Evolutionary conservation across 1,140 invertebrate genomes (phyloP), one percentile per base, ranked within the genome.

Genomic region (Dinoponera quadriceps): DNA sequence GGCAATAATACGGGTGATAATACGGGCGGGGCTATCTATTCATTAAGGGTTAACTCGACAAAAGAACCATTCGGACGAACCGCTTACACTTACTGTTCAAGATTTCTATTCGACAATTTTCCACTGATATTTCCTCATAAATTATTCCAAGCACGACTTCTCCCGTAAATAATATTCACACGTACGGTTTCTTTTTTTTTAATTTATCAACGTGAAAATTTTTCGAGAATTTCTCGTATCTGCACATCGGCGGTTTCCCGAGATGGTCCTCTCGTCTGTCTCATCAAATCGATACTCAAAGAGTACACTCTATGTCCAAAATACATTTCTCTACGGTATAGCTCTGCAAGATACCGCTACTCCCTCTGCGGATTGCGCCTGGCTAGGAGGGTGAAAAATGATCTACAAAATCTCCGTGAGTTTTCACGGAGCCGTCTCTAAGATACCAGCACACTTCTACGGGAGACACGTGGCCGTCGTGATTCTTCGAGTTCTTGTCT

Each of bases 291-390:
- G 55, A 38, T 82, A 55, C 1, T 85, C 22, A 59, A 29, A 85
- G 25, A 20, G 33, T 73, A 48, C 22, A 62, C n/a, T 3, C 1
- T 69, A 71, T 25, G 14, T 25, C 29, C 22, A 57, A 80, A 29
- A 9, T 80, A 48, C 14, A 20, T 49, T 48, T 83, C n/a, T 75
- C n/a, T 75, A 63, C 82, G 77, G 55, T 78, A 85, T 55, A 85
- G 55, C 71, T 77, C 20, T 87, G 51, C 63, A 57, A 73, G 49
- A 57, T 87, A 73, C 83, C 85, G 87, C 74, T 85, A 25, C 16
- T 62, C 51, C 68, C 33, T 66, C 33, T 80, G 75, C 75, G 49
- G 11, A 68, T 44, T 57, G 22, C 29, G 72, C 18, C 20, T 57
- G 51, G 25, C 29, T 62, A 78, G 72, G 33, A 62, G 49, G 14